Conservation (phyloP, 2,888 invertebrate species). For the Dryomyza anilis region DNA sequence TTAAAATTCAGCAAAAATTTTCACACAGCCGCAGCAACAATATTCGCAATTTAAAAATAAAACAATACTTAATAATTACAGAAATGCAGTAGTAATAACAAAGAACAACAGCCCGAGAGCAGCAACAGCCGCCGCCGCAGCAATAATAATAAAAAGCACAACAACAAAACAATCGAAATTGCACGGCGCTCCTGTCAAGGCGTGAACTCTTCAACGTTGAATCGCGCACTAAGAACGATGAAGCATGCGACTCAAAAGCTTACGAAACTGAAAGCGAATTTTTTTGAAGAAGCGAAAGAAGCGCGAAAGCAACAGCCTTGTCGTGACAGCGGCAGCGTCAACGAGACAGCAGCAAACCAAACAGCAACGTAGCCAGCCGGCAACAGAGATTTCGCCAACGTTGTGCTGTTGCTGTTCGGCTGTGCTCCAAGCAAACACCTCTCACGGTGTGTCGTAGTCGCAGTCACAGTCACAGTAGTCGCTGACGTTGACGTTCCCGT, state of each 20-base stretch:
- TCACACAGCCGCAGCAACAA: background rate
- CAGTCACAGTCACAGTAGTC: background rate
- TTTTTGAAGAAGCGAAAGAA: no score
- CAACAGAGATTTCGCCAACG: background rate
- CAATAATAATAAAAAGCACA: constrained; percentile 16
- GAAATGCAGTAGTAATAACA: background rate
- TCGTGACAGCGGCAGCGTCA: background rate
- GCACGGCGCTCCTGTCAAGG: constrained; percentile 16
- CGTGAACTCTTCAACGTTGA: constrained; percentile 38
- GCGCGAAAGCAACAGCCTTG: constrained; percentile 12
- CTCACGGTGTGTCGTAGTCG: background rate
- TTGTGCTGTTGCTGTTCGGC: no score
- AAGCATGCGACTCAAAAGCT: constrained; percentile 22
- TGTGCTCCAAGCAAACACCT: no score
- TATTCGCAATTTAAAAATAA: no score
- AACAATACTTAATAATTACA: background rate
- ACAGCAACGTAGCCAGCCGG: background rate
- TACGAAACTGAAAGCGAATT: constrained; percentile 1
- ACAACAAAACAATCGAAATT: constrained; percentile 5
- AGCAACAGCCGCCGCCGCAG: constrained; percentile 21
- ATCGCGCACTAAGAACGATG: constrained; percentile 32
- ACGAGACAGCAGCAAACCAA: background rate
- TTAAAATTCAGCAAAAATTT: background rate
- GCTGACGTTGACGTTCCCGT: background rate
- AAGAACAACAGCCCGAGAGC: background rate